Evolutionary conservation across 2,797 vertebrate genomes (phyloP).

Genomic region (Muscicapa striata): DNA sequence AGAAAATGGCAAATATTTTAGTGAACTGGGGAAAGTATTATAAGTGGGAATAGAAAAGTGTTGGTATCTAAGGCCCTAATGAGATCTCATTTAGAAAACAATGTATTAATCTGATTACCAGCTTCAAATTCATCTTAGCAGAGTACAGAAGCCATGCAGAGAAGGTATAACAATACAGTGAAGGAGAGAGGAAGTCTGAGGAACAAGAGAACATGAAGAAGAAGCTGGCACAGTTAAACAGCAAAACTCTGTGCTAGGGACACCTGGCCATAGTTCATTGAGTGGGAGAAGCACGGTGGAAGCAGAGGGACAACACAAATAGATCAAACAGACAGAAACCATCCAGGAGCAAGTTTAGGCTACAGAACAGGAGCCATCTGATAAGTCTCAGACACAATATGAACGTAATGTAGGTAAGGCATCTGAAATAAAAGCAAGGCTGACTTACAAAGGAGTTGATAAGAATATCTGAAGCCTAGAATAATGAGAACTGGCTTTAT

Average conservation of each 20-base stretch:
- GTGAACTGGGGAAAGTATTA: background rate
- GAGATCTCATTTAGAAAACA: background rate
- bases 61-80: background rate
- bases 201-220: background rate
- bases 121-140: background rate
- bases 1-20: background rate
- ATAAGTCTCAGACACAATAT: background rate
- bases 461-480: background rate
- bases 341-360: background rate
- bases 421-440: background rate
- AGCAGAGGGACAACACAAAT: constrained; percentile 24
- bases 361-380: background rate
- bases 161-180: background rate
- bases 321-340: background rate
- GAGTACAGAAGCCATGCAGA: background rate
- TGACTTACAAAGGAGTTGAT: background rate
- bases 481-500: background rate
- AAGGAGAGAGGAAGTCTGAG: background rate
- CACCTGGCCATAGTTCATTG: background rate
- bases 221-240: background rate
- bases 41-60: background rate
- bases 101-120: background rate
- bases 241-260: background rate
- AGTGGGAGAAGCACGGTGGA: background rate
- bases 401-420: background rate